A percentile compares a stretch with the other conserved stretches of the same genome.
Evolutionary conservation across 2,113 vertebrate species (phyloP).

Genomic region (Haemorhous mexicanus): DNA sequence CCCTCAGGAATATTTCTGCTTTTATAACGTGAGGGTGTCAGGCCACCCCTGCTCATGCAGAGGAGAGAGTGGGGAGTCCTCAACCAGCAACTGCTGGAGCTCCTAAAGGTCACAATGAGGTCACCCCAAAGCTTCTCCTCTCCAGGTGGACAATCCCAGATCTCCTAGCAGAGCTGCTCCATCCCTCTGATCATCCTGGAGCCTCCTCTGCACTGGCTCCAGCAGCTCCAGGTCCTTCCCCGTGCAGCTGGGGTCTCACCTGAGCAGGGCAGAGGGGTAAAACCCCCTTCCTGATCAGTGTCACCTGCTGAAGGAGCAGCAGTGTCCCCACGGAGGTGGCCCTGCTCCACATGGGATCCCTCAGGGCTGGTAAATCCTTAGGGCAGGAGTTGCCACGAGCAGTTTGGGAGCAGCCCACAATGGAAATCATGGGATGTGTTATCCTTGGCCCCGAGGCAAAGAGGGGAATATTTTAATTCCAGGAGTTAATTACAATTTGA

Average conservation of each 20-base stretch:
- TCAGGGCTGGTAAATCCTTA: neutral
- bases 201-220: neutral
- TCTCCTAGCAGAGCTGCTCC: neutral
- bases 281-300: neutral
- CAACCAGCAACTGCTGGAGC: neutral
- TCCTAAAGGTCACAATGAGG: neutral
- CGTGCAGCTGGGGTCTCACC: neutral
- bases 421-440: neutral
- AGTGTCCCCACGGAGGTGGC: neutral
- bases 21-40: neutral
- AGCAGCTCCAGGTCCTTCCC: neutral
- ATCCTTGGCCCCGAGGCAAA: neutral
- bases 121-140: neutral
- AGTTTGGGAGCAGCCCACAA: neutral
- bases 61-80: neutral
- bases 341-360: neutral
- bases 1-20: neutral
- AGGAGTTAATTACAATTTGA: slow-evolving; percentile 12
- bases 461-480: neutral
- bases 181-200: neutral
- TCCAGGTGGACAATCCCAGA: neutral
- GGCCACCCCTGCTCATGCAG: accelerated
- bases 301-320: neutral
- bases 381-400: neutral
- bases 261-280: neutral